Conservation (phyloP, 37 sponge, comb jelly and placozoan genomes). For the Ianthella basta region DNA sequence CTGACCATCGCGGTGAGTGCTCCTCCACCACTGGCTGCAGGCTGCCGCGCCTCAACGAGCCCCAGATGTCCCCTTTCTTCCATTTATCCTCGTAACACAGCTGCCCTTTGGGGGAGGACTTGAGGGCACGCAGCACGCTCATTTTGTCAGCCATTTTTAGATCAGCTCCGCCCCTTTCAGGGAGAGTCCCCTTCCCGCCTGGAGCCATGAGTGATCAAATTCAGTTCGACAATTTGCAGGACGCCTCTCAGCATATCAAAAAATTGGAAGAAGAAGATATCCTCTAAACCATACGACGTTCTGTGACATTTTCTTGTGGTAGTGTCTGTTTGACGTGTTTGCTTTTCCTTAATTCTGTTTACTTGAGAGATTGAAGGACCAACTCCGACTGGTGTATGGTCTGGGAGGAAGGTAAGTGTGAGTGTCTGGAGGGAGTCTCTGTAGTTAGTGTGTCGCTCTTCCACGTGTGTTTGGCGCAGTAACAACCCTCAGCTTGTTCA, state of each 20-base stretch:
- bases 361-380: constrained; percentile 3
- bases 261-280: constrained; percentile 47
- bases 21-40: no score
- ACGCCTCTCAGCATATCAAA: constrained; percentile 1
- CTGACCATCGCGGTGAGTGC: no score
- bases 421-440: not conserved
- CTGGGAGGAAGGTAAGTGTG: not conserved
- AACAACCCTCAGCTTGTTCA: no score
- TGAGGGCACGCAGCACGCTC: not conserved
- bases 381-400: not conserved
- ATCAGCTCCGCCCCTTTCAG: not conserved
- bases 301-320: not conserved
- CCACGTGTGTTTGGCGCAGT: no score
- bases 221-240: constrained; percentile 24
- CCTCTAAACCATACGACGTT: not conserved
- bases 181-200: no score
- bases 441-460: no score
- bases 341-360: not conserved
- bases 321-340: not conserved
- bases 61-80: not conserved
- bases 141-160: not conserved
- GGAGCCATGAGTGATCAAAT: not conserved
- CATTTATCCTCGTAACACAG: not conserved
- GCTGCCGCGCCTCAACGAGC: no score
- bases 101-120: constrained; percentile 5